phyloP scores from a whole-genome alignment of 1,140 invertebrate genomes.

The Lordiphosa collinella region DNA sequence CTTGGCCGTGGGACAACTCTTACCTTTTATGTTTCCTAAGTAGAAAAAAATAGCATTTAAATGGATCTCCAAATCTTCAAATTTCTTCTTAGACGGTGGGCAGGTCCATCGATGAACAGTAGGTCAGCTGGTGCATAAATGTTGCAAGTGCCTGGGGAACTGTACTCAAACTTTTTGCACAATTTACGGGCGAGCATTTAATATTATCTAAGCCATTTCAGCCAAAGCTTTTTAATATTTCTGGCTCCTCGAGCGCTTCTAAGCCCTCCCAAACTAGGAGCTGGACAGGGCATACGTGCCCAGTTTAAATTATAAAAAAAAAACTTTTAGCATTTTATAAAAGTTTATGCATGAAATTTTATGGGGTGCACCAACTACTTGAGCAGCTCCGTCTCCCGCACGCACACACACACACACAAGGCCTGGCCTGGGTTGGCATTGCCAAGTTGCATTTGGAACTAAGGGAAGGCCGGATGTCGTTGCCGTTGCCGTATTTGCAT shows the following conservation, averaged over 20 bases:
- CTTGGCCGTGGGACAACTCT: no score
- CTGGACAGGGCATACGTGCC: conserved; percentile 50
- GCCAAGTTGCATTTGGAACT: conserved; percentile 4
- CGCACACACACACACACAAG: not conserved
- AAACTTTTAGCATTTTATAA: conserved; percentile 57
- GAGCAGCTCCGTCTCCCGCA: conserved; percentile 41
- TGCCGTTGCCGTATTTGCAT: conserved; percentile 49
- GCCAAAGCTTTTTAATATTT: conserved; percentile 14
- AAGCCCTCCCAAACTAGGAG: conserved; percentile 17
- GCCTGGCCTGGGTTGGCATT: not conserved
- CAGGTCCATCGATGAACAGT: no score
- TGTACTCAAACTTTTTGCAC: no score
- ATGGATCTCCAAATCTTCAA: no score
- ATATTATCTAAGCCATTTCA: conserved; percentile 18
- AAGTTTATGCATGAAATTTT: conserved; percentile 77
- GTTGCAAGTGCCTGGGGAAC: no score
- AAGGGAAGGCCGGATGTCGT: conserved; percentile 1
- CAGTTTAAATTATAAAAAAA: conserved; percentile 58
- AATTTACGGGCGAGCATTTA: conserved; percentile 12
- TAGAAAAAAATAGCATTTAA: no score
- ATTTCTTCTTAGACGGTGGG: no score
- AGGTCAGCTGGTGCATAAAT: no score
- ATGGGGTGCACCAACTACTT: conserved; percentile 63
- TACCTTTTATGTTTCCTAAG: no score
- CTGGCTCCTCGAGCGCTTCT: conserved; percentile 31